Evolutionary conservation across 1,140 invertebrate species (phyloP).

Genomic region (Zelostemma sp.): DNA sequence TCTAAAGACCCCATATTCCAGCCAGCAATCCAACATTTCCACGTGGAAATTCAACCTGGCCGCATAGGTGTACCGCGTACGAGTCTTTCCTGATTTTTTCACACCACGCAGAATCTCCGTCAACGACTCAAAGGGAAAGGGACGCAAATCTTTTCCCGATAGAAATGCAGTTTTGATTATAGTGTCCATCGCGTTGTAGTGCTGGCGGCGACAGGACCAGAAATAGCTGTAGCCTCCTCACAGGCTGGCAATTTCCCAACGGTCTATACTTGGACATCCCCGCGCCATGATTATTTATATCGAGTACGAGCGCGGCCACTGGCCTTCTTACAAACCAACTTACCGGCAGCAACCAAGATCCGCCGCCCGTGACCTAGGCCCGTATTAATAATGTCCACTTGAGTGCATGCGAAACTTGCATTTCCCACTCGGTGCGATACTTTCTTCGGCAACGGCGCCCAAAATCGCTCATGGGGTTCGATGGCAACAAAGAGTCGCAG

Average conservation of each 20-base stretch:
- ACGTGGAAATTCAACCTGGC: no score
- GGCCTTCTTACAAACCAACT: constrained; percentile 71
- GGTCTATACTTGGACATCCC: constrained; percentile 81
- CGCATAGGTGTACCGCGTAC: no score
- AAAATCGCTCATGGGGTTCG: no score
- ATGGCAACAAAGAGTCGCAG: no score
- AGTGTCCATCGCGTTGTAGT: constrained; percentile 57
- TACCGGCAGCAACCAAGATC: constrained; percentile 59
- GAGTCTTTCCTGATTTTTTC: no score
- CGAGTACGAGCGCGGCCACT: constrained; percentile 70
- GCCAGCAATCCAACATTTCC: no score
- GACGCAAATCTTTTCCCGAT: constrained; percentile 29
- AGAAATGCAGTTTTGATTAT: constrained; percentile 52
- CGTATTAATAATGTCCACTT: constrained; percentile 66
- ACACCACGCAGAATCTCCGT: no score
- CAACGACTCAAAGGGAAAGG: no score
- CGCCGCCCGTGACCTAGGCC: constrained; percentile 72
- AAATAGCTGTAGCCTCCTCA: constrained; percentile 69
- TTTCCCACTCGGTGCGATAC: constrained; percentile 13
- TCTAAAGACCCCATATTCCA: no score
- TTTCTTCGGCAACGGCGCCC: neutral
- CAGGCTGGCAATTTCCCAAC: constrained; percentile 75
- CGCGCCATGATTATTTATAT: constrained; percentile 74
- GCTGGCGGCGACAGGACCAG: constrained; percentile 65
- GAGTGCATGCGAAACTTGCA: constrained; percentile 32